Base-by-base conservation (phyloP, 2,113 vertebrate species). In the Centrocercus urophasianus region DNA sequence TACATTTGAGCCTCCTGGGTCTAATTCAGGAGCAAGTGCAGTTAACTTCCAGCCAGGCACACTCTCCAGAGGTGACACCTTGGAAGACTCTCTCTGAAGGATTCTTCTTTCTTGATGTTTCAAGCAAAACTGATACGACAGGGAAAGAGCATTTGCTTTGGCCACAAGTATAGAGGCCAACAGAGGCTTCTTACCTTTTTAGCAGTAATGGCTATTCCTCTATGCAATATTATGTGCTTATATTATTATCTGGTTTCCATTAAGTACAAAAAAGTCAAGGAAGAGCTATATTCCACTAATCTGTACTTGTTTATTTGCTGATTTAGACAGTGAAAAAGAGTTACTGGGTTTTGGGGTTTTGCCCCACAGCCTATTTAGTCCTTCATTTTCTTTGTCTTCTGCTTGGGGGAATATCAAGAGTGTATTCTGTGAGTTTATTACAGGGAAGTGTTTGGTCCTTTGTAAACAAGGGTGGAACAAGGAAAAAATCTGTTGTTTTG, bases 401-500 rank as follows among this genome's bases (percentile, higher is more conserved):
- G 16, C 40, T 24, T 32, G 10, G 50, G 10, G 16, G 25, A 69
- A 59, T 1, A 9, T 1, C 16, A 66, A 4, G 3, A 4, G 14
- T 32, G 34, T 59, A 82, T 77, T 43, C 34, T 50, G 42, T 40
- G 69, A 63, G 43, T 21, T 19, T 34, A 7, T 32, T 50, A 2
- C 5, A 38, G 19, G 52, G 34, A 34, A 50, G 22, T 30, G 10
- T 70, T 70, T 10, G 34, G 2, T 36, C 48, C 54, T 76, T 73
- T 80, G 36, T 79, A 36, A 60, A 18, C 42, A 70, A 54, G 28
- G 20, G 20, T 74, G 54, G 73, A 54, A 50, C 48, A 65, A 40
- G 47, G 78, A 52, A 60, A 83, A 90, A 65, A 24, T 28, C 18
- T 79, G 10, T 48, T 70, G 12, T 83, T 95, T 86, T 24, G 7